phyloP scores from a whole-genome alignment of 2,797 vertebrate species.

The Eulemur mongoz region DNA sequence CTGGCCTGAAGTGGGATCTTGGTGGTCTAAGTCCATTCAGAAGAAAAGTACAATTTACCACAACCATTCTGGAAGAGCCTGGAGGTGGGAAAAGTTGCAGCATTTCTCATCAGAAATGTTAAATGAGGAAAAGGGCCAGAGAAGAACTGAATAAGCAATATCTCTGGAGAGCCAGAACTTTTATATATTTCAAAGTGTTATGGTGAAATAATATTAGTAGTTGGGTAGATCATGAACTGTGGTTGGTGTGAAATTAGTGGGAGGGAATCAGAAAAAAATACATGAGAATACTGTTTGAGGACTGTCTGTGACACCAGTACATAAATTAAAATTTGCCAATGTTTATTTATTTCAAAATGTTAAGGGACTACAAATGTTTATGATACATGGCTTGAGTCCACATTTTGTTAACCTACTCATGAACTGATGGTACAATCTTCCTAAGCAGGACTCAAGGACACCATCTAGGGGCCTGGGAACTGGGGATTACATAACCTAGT shows the following conservation, averaged over 20 bases:
- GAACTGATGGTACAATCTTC: not conserved
- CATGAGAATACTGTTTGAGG: not conserved
- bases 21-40: constrained; percentile 58
- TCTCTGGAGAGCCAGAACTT: constrained; percentile 29
- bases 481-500: not conserved
- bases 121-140: constrained; percentile 8
- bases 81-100: not conserved
- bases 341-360: not conserved
- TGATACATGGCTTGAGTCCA: not conserved
- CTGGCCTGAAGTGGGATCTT: constrained; percentile 28
- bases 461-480: not conserved
- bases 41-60: constrained; percentile 28
- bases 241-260: not conserved
- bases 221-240: not conserved
- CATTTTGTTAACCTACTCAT: too few relatives aligned
- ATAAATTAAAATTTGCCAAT: not conserved
- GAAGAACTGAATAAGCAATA: not conserved
- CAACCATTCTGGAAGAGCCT: constrained; percentile 37
- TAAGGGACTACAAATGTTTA: not conserved
- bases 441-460: not conserved
- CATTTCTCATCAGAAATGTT: constrained; percentile 49
- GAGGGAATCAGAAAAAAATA: not conserved
- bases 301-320: not conserved
- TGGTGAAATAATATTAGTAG: constrained; percentile 14
- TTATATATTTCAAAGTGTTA: constrained; percentile 18